These are phyloP conservation scores for Tyria jacobaeae DNA, from an alignment of 2,888 invertebrate genomes.

Conservation along the genomic window DNA sequence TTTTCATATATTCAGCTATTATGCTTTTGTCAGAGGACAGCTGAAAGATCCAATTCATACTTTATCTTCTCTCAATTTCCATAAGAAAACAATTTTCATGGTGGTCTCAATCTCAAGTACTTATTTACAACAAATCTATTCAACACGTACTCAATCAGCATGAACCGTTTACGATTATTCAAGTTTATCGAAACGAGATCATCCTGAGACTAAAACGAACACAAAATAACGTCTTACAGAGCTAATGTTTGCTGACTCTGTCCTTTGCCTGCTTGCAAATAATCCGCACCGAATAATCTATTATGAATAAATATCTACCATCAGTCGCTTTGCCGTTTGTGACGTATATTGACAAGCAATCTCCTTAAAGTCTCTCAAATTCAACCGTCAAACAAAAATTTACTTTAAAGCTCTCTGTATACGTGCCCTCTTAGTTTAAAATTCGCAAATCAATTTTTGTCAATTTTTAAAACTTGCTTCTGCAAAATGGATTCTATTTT, in stretches of 20 bases:
- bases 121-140: constrained; percentile 65
- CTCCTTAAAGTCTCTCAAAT: constrained; percentile 40
- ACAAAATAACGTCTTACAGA: constrained; percentile 75
- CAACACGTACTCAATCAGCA: constrained; percentile 58
- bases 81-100: constrained; percentile 37
- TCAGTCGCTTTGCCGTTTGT: constrained; percentile 77
- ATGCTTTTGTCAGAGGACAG: constrained; percentile 23
- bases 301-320: constrained; percentile 81
- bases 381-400: constrained; percentile 22
- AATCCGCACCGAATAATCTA: constrained; percentile 75
- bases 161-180: constrained; percentile 73
- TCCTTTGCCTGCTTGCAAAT: constrained; percentile 71
- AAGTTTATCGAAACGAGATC: constrained; percentile 73
- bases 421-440: constrained; percentile 9
- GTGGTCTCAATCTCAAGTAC: constrained; percentile 65
- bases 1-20: constrained; percentile 26
- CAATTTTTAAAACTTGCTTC: not conserved
- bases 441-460: constrained; percentile 24
- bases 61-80: not conserved
- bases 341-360: constrained; percentile 81
- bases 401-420: constrained; percentile 19
- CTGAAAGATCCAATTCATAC: constrained; percentile 20
- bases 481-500: constrained; percentile 19
- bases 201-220: constrained; percentile 61
- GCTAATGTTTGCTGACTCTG: constrained; percentile 70